These are phyloP conservation scores for Meloidogyne hapla DNA, from an alignment of 1,140 invertebrate species.

Conservation along the genomic window DNA sequence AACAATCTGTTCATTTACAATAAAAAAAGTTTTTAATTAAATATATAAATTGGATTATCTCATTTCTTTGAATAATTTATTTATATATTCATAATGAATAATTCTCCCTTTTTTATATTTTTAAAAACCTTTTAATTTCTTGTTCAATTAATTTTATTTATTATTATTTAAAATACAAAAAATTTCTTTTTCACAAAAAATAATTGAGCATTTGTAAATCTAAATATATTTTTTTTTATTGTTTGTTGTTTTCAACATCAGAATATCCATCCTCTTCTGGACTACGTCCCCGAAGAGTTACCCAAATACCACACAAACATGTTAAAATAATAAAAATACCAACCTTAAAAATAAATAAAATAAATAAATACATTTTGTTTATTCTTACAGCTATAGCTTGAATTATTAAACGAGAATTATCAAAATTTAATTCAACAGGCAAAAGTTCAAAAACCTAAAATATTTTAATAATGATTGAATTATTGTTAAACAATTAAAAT, in stretches of 20 bases:
- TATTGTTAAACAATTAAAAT: too few relatives aligned
- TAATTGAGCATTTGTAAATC: not conserved
- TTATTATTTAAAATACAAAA: too few relatives aligned
- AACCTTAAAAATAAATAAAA: not conserved
- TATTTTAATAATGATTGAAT: too few relatives aligned
- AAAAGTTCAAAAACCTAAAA: conserved; percentile 21
- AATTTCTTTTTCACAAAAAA: not conserved
- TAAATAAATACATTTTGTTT: too few relatives aligned
- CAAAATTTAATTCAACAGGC: conserved; percentile 20
- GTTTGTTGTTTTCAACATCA: conserved; percentile 10
- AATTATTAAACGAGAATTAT: conserved; percentile 21
- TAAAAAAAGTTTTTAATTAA: not conserved
- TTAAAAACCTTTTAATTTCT: too few relatives aligned
- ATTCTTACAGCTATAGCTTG: conserved; percentile 16
- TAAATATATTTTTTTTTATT: not conserved
- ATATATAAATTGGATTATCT: too few relatives aligned
- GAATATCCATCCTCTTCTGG: conserved; percentile 23
- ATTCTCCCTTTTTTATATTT: too few relatives aligned
- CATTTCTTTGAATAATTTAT: too few relatives aligned
- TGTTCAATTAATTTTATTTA: not conserved
- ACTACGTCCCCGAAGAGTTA: not conserved
- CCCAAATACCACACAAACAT: conserved; percentile 22
- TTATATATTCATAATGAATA: too few relatives aligned
- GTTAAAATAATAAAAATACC: conserved; percentile 21
- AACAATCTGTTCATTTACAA: not conserved